Base-by-base conservation (phyloP, 2,113 vertebrate species). In the Hippopotamus amphibius region DNA sequence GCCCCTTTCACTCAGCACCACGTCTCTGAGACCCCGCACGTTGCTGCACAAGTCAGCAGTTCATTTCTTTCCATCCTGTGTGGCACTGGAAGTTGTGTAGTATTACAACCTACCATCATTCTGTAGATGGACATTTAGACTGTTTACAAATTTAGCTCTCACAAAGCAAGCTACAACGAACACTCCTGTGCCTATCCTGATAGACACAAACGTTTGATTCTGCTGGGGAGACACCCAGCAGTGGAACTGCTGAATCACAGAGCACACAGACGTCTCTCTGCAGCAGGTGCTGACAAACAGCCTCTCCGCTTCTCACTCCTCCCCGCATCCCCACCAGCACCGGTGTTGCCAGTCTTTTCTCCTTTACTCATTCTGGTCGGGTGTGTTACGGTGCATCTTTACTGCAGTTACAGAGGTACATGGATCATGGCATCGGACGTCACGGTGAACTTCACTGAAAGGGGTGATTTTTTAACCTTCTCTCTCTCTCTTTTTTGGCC, bases 221-320 rank as follows among this genome's bases (percentile, higher is more conserved):
- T 61, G 50, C 4, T 7, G 28, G 85, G 46, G 10, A 14, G 1
- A 33, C 3, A 6, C 53, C 59, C n/a, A 6, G 21, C 50, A 21
- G 16, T 0, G 1, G 46, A 43, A 24, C 11, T 21, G 43, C 14
- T 2, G 43, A 22, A 9, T 48, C 24, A 26, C 13, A 69, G 68
- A 11, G 19, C 0, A 13, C 0, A 1, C 3, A 10, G 0, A 0
- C 1, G 3, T 6, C 12, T 53, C 6, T 2, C 19, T 1, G 17
- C 2, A 22, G 41, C 3, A 79, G 14, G 43, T 7, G 1, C 28
- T 9, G 43, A 50, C 26, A 19, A 21, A 28, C 19, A 0, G 16
- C 46, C 9, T 7, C 26, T 26, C 59, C 33, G 2, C 2, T 7
- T 2, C 17, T 19, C 16, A 2, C 2, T 5, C 74, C 87, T 53